Percentiles rank a stretch among this genome's conserved stretches.
phyloP scores from a whole-genome alignment of 2,113 vertebrate species.

The Ailuropoda melanoleuca region DNA sequence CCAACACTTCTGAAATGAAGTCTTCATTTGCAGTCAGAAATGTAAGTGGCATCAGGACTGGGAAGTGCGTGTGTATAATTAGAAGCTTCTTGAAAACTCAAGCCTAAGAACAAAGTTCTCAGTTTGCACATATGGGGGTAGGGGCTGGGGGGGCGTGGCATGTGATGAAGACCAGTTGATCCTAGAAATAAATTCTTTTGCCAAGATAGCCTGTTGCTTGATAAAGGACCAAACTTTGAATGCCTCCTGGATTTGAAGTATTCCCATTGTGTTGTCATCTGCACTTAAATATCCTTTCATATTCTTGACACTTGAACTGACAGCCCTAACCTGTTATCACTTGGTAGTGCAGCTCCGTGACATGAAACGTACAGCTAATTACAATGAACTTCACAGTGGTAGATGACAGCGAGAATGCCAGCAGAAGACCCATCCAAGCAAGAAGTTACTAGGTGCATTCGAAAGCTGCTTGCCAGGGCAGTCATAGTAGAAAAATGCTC shows the following conservation, averaged over 20 bases:
- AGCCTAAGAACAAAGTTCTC: background rate
- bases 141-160: background rate
- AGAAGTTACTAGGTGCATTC: background rate
- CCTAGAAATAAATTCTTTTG: background rate
- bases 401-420: background rate
- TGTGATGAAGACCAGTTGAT: background rate
- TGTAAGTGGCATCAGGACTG: background rate
- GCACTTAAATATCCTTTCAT: constrained; percentile 29
- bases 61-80: background rate
- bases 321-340: constrained; percentile 57
- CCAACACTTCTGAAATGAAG: background rate
- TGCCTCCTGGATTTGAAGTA: background rate
- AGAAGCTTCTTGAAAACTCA: background rate
- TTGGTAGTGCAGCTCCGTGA: background rate
- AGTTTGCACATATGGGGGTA: background rate
- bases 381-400: background rate
- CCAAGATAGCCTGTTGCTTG: background rate
- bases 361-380: constrained; percentile 47
- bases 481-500: background rate
- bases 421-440: background rate
- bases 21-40: constrained; percentile 18
- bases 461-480: background rate
- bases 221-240: background rate
- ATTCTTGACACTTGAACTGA: constrained; percentile 43
- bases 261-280: constrained; percentile 8